Base-by-base conservation (phyloP, 37 sponge, comb jelly and placozoan species). In the Dysidea cf. avara region DNA sequence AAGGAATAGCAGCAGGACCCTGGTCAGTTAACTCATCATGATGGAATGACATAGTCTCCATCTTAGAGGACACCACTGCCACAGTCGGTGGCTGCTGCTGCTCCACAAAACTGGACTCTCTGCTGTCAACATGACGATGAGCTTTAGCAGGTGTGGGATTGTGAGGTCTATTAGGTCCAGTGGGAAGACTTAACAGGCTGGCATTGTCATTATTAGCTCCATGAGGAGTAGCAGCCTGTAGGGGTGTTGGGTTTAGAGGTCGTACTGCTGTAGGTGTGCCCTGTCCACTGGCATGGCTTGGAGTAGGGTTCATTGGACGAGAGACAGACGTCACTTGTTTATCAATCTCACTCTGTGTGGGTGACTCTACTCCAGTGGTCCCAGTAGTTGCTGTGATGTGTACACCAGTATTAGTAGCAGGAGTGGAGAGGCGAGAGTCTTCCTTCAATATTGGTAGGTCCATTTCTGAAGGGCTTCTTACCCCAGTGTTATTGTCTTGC, bases 171-270 rank as follows among this genome's bases (percentile, higher is more conserved):
- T 49, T 16, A 18, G 52, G 52, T 49, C 16, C 52, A 18, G 69
- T 49, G 14, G 12, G 31, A 12, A 18, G 34, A 33, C 14, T 18
- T 12, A 31, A 43, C 9, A 24, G 46, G 14, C 4, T 31, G 2
- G 29, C 20, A 2, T 30, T 26, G 29, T 34, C 60, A 80, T 39
- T 62, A 20, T 48, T n/a, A 32, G 48, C 16, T 37, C 25, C 20
- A 22, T 21, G 32, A 47, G 20, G 49, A 14, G 72, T 56, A 34
- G 47, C 59, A 3, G 81, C 81, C 7, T 68, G 69, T 1, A 65
- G 69, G 13, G 85, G 85, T 34, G 85, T 84, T 54, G 85, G 85
- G 53, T 77, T 77, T 22, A 71, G 56, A 0, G 86, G 86, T 2
- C 80, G 71, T 20, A 80, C 40, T 2, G 63, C 37, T 30, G 82